These are phyloP conservation scores for Ichneumoninae sp. DNA, from an alignment of 2,888 invertebrate species.

Conservation along the genomic window DNA sequence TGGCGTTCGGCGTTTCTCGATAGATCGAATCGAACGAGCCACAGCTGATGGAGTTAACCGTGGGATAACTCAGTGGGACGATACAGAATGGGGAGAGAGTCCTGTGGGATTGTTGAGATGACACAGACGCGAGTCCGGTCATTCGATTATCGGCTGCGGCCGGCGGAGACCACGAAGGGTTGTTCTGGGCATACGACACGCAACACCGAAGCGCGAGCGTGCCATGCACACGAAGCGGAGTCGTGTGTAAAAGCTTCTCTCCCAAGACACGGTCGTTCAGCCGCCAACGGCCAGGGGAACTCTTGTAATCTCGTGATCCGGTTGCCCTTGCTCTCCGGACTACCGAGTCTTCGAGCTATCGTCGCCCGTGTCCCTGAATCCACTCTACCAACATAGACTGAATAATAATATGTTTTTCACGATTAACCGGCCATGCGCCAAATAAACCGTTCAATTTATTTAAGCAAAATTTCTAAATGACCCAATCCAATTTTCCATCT, in stretches of 20 bases:
- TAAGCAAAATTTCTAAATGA: too few species aligned
- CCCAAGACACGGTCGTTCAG: conserved; percentile 43
- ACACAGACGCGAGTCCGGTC: conserved; percentile 51
- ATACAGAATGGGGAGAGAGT: conserved; percentile 38
- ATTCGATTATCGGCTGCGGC: conserved; percentile 66
- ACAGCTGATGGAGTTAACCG: conserved; percentile 28
- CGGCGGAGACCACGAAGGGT: conserved; percentile 53
- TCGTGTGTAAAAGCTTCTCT: conserved; percentile 33
- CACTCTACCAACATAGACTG: conserved; percentile 6
- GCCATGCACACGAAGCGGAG: neutral
- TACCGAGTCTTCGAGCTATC: conserved; percentile 53
- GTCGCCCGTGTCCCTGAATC: conserved; percentile 55
- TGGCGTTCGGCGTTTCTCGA: conserved; percentile 11
- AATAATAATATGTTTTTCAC: neutral
- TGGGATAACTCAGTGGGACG: conserved; percentile 25
- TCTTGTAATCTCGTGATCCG: conserved; percentile 64
- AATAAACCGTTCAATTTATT: neutral
- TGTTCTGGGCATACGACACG: conserved; percentile 22
- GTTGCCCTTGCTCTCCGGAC: conserved; percentile 61
- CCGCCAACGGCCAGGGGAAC: conserved; percentile 31
- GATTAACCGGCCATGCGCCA: neutral
- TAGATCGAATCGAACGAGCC: conserved; percentile 36
- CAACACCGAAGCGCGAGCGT: neutral
- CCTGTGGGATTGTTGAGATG: conserved; percentile 45
- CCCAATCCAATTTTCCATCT: too few species aligned